phyloP scores from a whole-genome alignment of 2,113 vertebrate species.

The Chloropsis cyanopogon region DNA sequence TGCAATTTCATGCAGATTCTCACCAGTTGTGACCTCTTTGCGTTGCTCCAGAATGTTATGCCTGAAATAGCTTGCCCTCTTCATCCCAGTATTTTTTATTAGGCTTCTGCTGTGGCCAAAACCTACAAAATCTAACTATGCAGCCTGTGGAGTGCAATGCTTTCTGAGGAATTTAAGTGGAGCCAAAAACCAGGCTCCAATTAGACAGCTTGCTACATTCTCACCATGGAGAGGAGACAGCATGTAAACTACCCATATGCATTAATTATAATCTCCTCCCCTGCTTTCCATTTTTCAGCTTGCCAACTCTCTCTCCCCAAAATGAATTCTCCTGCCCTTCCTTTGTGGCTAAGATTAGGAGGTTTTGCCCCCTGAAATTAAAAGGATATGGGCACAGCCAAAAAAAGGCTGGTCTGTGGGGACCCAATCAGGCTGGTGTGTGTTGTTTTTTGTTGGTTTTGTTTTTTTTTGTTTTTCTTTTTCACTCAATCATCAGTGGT shows the following conservation, averaged over 20 bases:
- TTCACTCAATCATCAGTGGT: neutral
- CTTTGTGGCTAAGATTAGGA: neutral
- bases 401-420: neutral
- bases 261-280: conserved; percentile 27
- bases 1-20: conserved; percentile 31
- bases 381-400: neutral
- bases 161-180: neutral
- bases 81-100: conserved; percentile 11
- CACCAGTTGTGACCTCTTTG: neutral
- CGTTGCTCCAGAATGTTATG: neutral
- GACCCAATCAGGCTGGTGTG: neutral
- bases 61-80: conserved; percentile 17
- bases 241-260: neutral
- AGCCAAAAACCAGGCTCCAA: neutral
- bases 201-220: conserved; percentile 41
- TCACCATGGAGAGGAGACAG: conserved; percentile 25
- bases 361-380: neutral
- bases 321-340: neutral
- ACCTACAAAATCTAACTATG: conserved; percentile 13
- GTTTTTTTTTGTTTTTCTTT: neutral
- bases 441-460: neutral
- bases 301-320: neutral
- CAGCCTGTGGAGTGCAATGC: neutral
- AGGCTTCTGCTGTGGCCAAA: conserved; percentile 6
- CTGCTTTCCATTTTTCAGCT: neutral